phyloP scores from a whole-genome alignment of 1,140 invertebrate species.

The Probaryconus sp. region DNA sequence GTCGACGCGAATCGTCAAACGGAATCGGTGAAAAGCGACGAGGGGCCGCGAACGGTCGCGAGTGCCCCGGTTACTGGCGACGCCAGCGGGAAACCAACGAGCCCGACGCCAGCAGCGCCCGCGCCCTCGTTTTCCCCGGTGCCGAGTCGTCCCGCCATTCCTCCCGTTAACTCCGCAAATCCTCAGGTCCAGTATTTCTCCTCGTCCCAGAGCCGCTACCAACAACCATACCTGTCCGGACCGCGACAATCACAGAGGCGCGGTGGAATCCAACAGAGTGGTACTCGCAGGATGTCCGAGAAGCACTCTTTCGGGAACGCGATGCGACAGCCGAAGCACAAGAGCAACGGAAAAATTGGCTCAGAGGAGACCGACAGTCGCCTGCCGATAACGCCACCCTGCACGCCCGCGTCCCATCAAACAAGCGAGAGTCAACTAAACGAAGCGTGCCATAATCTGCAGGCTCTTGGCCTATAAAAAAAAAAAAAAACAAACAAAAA shows the following conservation, averaged over 20 bases:
- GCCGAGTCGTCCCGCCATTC: slow-evolving; percentile 68
- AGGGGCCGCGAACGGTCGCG: slow-evolving; percentile 1
- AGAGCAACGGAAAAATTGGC: slow-evolving; percentile 70
- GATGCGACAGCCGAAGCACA: slow-evolving; percentile 68
- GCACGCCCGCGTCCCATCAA: slow-evolving; percentile 64
- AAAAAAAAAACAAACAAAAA: no score
- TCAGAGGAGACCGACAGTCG: slow-evolving; percentile 66
- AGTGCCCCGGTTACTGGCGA: neutral
- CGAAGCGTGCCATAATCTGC: slow-evolving; percentile 76
- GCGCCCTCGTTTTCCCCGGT: slow-evolving; percentile 68
- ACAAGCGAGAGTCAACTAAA: slow-evolving; percentile 67
- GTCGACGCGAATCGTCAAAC: neutral
- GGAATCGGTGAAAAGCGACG: slow-evolving; percentile 1
- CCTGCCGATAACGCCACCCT: slow-evolving; percentile 71
- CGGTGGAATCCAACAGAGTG: slow-evolving; percentile 8
- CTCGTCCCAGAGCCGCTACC: slow-evolving; percentile 66
- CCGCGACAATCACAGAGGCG: slow-evolving; percentile 41
- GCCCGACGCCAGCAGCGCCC: slow-evolving; percentile 70
- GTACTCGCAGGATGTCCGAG: slow-evolving; percentile 52
- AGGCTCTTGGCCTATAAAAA: slow-evolving; percentile 72
- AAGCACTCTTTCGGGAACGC: slow-evolving; percentile 52
- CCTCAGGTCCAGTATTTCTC: slow-evolving; percentile 74
- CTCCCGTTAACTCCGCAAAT: slow-evolving; percentile 72
- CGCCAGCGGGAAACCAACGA: slow-evolving; percentile 39
- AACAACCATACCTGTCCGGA: slow-evolving; percentile 39